These are phyloP conservation scores for Aepyceros melampus DNA, from an alignment of 2,113 vertebrate genomes.

Conservation along the genomic window DNA sequence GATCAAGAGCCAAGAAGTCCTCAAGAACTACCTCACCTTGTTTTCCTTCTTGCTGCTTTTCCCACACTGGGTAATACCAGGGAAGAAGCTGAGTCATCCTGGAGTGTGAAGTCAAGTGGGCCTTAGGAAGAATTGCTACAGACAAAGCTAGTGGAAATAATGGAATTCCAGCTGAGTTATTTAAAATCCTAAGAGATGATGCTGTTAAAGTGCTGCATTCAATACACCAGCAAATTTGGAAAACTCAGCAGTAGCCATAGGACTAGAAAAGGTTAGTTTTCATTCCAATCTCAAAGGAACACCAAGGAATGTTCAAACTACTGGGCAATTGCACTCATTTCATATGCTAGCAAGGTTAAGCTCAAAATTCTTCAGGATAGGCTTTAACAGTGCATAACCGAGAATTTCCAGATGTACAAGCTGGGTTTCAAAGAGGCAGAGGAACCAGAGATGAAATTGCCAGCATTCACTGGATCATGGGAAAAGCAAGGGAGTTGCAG, in stretches of 20 bases:
- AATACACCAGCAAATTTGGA: background rate
- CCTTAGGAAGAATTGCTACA: background rate
- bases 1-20: background rate
- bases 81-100: background rate
- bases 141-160: background rate
- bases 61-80: background rate
- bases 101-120: background rate
- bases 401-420: background rate
- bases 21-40: background rate
- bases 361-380: background rate
- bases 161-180: background rate
- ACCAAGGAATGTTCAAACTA: background rate
- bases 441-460: background rate
- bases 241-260: background rate
- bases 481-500: background rate
- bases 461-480: background rate
- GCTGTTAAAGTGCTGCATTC: background rate
- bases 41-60: background rate
- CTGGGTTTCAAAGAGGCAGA: background rate
- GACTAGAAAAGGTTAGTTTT: background rate
- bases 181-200: background rate
- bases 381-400: background rate
- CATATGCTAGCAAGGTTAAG: background rate
- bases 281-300: background rate
- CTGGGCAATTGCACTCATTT: background rate